Evolutionary conservation across 2,888 invertebrate genomes (phyloP), one percentile per base, ranked within the genome.

Genomic region (Deroplatys truncata): DNA sequence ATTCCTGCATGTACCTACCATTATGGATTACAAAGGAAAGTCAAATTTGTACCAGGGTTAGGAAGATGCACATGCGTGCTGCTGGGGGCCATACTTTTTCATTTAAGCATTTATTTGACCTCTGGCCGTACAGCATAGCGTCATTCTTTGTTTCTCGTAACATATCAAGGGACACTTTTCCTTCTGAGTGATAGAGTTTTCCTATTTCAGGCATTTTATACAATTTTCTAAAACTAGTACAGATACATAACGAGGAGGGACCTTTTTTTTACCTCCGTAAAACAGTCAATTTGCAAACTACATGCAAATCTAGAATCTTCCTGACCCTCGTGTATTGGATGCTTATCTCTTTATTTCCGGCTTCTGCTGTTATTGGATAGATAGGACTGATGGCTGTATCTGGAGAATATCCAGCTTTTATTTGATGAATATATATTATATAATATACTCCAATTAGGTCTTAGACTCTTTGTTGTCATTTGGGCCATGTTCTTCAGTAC

Each of bases 401-500:
- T 72, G 2, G 83, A 83, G 15, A 43, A 87, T n/a, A n/a, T n/a
- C n/a, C n/a, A n/a, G 83, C 28, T 83, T 35, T 15, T 25, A 35
- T 82, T 72, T 35, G 43, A 82, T 87, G 28, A 87, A 28, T 35
- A 56, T 56, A 56, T 56, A 56, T 56, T 72, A 72, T 72, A 72
- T 87, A 31, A 86, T 82, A 87, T 87, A 87, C 87, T 87, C 87
- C 87, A 87, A 87, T 35, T 87, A 87, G 87, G 35, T 87, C 16
- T 49, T 87, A 87, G 87, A 87, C 31, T 87, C 35, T 83, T 87
- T 82, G 87, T 87, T 43, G 83, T 87, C 16, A 31, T 87, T 83
- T 83, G 87, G 87, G 87, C 89, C 89, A 89, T 89, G 85, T 83
- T 90, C 87, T 91, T 89, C 88, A 91, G 90, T 90, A 91, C 91